Percentiles rank a stretch among this genome's conserved stretches.
Conservation (phyloP, 2,113 vertebrate genomes). For the Ancistrus triradiatus region DNA sequence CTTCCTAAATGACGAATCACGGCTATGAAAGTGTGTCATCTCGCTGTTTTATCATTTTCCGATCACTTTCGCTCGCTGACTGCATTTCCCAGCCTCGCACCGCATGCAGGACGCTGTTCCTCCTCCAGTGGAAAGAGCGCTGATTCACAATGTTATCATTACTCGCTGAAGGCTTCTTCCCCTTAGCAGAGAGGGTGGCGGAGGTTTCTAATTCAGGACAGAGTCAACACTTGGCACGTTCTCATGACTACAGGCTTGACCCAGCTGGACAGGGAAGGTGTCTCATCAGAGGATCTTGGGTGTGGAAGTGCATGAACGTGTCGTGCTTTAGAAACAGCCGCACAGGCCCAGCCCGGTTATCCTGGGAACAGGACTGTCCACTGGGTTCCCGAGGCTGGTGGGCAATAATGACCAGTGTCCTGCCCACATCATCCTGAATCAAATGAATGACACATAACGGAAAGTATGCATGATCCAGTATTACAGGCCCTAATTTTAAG, state of each 20-base stretch:
- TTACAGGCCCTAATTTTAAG: background rate
- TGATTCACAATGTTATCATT: conserved; percentile 21
- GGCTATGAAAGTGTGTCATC: background rate
- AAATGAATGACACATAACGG: conserved; percentile 23
- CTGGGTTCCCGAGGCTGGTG: conserved; percentile 10
- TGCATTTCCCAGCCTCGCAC: background rate
- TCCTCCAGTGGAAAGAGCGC: background rate
- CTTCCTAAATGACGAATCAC: background rate
- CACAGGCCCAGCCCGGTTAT: background rate
- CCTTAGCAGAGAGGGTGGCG: background rate
- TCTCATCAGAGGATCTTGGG: conserved; percentile 11
- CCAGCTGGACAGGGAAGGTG: conserved; percentile 9
- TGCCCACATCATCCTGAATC: background rate
- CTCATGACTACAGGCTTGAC: conserved; percentile 7
- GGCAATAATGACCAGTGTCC: background rate
- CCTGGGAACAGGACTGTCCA: conserved; percentile 15
- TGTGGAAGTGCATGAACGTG: conserved; percentile 14
- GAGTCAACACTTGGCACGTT: background rate
- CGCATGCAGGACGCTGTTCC: background rate
- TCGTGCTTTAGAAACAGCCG: conserved; percentile 20
- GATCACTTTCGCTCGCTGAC: background rate
- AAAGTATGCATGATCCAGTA: background rate
- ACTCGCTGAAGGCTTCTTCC: conserved; percentile 2
- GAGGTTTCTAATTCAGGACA: conserved; percentile 11
- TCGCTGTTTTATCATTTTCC: background rate